Evolutionary conservation across 2,113 vertebrate genomes (phyloP).

Genomic region (Lanius collurio): DNA sequence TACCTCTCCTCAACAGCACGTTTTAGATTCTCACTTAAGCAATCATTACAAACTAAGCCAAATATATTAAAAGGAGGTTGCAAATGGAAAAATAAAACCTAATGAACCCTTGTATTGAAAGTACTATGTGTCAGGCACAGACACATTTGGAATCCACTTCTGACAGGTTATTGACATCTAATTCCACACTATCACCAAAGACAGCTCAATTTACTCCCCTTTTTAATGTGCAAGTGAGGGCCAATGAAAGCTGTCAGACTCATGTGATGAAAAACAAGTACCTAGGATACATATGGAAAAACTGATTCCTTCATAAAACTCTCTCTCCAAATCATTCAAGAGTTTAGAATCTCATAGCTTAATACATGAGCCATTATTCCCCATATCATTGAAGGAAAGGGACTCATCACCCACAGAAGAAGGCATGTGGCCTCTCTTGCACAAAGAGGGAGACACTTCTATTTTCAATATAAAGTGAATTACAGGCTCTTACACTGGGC

Average conservation of each 20-base stretch:
- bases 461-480: neutral
- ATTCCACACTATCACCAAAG: neutral
- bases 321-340: neutral
- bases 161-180: neutral
- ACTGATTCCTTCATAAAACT: neutral
- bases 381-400: neutral
- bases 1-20: neutral
- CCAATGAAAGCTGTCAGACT: neutral
- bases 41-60: neutral
- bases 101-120: neutral
- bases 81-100: neutral
- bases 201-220: neutral
- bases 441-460: neutral
- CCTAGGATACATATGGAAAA: neutral
- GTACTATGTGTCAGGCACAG: neutral
- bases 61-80: neutral
- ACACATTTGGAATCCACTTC: neutral
- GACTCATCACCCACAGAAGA: neutral
- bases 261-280: neutral
- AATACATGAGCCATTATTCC: neutral
- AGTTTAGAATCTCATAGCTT: neutral
- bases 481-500: neutral
- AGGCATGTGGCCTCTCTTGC: neutral
- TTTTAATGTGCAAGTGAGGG: neutral
- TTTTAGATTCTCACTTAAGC: neutral